These are phyloP conservation scores for Hecatera dysodea DNA, from an alignment of 2,888 invertebrate genomes.

Conservation along the genomic window DNA sequence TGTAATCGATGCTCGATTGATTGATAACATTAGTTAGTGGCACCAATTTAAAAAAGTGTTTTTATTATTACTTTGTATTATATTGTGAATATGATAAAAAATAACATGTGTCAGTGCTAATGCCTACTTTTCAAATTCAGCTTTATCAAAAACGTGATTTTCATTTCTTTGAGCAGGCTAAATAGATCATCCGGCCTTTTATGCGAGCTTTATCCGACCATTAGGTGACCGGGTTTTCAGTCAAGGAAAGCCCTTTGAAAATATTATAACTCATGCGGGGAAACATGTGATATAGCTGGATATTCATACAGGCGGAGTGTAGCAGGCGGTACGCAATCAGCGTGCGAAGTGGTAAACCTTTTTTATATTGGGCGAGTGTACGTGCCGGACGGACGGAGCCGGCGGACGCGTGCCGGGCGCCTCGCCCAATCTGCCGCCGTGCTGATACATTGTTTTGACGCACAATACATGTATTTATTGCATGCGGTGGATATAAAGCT, in stretches of 20 bases:
- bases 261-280: constrained; percentile 55
- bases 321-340: constrained; percentile 60
- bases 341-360: constrained; percentile 63
- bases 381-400: constrained; percentile 51
- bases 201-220: constrained; percentile 58
- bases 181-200: constrained; percentile 59
- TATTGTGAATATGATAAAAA: not conserved
- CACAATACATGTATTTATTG: constrained; percentile 48
- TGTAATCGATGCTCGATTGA: constrained; percentile 6
- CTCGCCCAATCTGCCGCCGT: constrained; percentile 22
- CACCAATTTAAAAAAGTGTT: not conserved
- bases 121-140: constrained; percentile 38
- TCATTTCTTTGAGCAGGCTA: constrained; percentile 56
- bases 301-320: constrained; percentile 41
- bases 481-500: constrained; percentile 14
- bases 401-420: constrained; percentile 38
- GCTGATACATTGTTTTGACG: constrained; percentile 46
- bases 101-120: constrained; percentile 32
- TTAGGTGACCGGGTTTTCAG: constrained; percentile 61
- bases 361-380: constrained; percentile 65
- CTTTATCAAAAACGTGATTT: constrained; percentile 42
- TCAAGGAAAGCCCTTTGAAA: constrained; percentile 59
- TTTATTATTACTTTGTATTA: not conserved
- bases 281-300: constrained; percentile 42
- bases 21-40: constrained; percentile 1